Evolutionary conservation across 2,113 vertebrate species (phyloP).

Genomic region (Periophthalmodon schlosseri): DNA sequence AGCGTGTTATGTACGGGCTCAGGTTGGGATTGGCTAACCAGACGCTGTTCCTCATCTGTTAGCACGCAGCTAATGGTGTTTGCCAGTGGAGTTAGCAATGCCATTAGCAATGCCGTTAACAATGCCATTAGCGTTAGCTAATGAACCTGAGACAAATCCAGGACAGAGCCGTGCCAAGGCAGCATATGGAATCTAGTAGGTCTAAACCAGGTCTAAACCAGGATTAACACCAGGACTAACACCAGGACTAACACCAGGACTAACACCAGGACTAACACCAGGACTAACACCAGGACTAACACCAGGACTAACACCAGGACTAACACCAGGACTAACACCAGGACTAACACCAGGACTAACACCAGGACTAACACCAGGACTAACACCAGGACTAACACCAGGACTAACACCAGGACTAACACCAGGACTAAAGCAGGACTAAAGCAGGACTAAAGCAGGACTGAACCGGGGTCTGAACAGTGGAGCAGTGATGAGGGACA

Average conservation of each 20-base stretch:
- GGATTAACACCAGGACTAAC: background rate
- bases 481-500: no score
- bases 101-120: no score
- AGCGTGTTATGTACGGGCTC: no score
- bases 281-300: background rate
- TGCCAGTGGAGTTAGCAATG: no score
- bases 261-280: background rate
- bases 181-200: background rate
- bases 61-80: no score
- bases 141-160: no score
- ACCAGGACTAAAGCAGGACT: background rate
- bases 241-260: constrained; percentile 4
- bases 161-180: no score
- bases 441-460: background rate
- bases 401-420: background rate
- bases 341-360: background rate
- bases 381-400: constrained; percentile 1
- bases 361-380: background rate
- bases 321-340: background rate
- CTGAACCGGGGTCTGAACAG: background rate
- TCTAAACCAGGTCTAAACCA: background rate
- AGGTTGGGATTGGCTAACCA: no score
- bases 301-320: background rate
- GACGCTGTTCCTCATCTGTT: no score
- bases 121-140: no score